Evolutionary conservation across 2,888 invertebrate species (phyloP), one percentile per base, ranked within the genome.

Genomic region (Rotaria magnacalcarata): DNA sequence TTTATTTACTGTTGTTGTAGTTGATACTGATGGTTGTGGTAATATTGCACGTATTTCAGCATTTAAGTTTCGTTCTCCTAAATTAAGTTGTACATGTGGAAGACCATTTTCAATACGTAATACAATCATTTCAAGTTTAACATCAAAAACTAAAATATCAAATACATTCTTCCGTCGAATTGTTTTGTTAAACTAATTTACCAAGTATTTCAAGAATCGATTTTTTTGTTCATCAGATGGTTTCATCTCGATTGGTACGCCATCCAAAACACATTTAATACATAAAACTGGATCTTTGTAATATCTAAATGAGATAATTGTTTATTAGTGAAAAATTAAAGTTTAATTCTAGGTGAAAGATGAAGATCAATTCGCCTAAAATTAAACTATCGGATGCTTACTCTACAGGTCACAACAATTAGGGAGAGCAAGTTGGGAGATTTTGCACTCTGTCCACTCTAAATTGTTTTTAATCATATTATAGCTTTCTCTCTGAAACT

Each of bases 71-170:
- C 47, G 41, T 47, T 80, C 11, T n/a, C 47, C 47, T 43, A 47
- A 43, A 80, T 47, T 80, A 3, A 80, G n/a, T 80, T 47, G 80
- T 10, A 80, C 80, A 80, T 80, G n/a, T n/a, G 80, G 80, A 24
- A 80, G 47, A n/a, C 21, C 24, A 47, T 47, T 80, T 7, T 43
- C 80, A 47, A 80, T 47, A 47, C 80, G 43, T 80, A 47, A 14
- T 24, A 80, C 80, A 47, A 34, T 80, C 80, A 80, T 80, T n/a
- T 80, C 80, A 43, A 80, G 47, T 80, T 80, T 80, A 21, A 47
- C 47, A 80, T 80, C 80, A 43, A 80, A 47, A 10, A 80, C 80
- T 80, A 80, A 24, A 47, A 47, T 11, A 80, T 67, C 4, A 2
- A 14, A 67, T 34, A 47, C 24, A 75, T 47, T 21, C 8, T 24